These are phyloP conservation scores for Tadarida brasiliensis DNA, from an alignment of 2,797 vertebrate genomes.

Conservation along the genomic window DNA sequence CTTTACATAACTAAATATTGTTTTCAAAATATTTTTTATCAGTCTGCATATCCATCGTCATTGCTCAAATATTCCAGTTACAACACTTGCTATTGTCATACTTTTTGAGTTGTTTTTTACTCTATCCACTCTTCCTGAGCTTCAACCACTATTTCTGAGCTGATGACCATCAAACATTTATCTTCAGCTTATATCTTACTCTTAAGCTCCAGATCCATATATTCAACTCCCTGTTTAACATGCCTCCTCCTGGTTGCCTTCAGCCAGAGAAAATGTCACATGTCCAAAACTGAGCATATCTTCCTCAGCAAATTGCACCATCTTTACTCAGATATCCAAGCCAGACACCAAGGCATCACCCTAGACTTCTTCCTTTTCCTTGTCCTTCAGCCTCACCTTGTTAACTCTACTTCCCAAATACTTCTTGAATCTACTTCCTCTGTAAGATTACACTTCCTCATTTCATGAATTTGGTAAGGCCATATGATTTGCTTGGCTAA, in stretches of 20 bases:
- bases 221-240: neutral
- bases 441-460: neutral
- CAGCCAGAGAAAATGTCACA: neutral
- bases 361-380: neutral
- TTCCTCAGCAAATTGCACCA: neutral
- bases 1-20: neutral
- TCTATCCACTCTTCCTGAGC: neutral
- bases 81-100: neutral
- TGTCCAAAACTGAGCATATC: neutral
- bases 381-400: neutral
- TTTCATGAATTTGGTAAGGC: neutral
- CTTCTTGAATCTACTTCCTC: neutral
- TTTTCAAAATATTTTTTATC: conserved; percentile 24
- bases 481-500: neutral
- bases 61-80: neutral
- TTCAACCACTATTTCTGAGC: neutral
- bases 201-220: neutral
- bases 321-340: neutral
- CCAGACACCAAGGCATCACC: neutral
- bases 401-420: neutral
- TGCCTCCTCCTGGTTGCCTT: neutral
- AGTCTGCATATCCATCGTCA: neutral
- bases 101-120: neutral
- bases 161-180: neutral
- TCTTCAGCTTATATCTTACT: neutral